Percentiles rank a stretch among this genome's conserved stretches.
phyloP scores from a whole-genome alignment of 1,140 invertebrate genomes.

The Homalodisca vitripennis region DNA sequence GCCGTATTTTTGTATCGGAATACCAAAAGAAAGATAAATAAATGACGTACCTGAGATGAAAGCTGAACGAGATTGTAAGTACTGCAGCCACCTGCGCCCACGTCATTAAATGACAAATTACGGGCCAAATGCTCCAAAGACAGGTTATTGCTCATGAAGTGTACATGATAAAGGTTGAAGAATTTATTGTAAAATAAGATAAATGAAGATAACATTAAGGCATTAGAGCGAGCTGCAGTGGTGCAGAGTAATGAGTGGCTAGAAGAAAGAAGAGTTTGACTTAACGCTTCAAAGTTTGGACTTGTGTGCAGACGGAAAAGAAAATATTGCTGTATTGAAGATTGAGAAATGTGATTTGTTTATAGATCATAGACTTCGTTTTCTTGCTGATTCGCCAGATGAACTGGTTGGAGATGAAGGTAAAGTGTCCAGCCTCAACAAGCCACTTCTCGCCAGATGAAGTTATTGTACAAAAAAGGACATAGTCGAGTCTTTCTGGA shows the following conservation, averaged over 20 bases:
- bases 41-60: conserved; percentile 25
- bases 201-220: not conserved
- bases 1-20: too few relatives aligned
- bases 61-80: not conserved
- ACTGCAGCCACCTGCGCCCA: not conserved
- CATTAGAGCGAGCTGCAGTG: not conserved
- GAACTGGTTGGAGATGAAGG: conserved; percentile 46
- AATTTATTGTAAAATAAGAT: too few relatives aligned
- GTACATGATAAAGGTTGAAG: too few relatives aligned
- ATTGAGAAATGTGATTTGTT: conserved; percentile 45
- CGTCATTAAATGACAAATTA: not conserved
- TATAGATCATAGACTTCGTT: conserved; percentile 44
- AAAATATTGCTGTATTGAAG: not conserved
- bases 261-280: conserved; percentile 17
- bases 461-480: conserved; percentile 4
- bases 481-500: not conserved
- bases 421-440: too few relatives aligned
- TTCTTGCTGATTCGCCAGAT: conserved; percentile 48
- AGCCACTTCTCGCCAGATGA: not conserved
- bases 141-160: not conserved
- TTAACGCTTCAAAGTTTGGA: conserved; percentile 14
- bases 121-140: not conserved
- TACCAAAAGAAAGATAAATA: conserved; percentile 21
- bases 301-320: not conserved
- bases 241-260: not conserved